Percentiles rank a stretch among this genome's conserved stretches.
Conservation (phyloP, 2,888 invertebrate genomes). For the Synergus umbraculus region DNA sequence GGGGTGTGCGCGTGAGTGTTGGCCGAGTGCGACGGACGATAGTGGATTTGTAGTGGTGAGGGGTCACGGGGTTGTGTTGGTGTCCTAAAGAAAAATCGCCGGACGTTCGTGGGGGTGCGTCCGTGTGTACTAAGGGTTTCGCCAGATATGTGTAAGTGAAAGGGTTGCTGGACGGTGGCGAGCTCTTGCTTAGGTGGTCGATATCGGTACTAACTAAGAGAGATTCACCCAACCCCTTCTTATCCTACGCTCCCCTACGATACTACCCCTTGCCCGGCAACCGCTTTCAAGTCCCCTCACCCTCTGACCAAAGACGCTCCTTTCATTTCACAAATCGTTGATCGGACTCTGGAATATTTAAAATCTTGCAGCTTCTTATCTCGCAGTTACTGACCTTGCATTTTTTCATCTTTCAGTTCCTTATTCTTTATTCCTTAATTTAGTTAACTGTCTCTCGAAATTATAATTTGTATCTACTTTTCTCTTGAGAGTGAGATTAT, state of each 20-base stretch:
- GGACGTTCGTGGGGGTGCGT: conserved; percentile 56
- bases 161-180: conserved; percentile 77
- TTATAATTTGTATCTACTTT: no score
- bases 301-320: neutral
- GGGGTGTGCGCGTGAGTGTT: conserved; percentile 41
- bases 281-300: conserved; percentile 1
- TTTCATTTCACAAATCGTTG: neutral
- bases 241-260: conserved; percentile 51
- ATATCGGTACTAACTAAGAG: conserved; percentile 70
- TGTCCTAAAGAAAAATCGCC: conserved; percentile 74
- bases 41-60: conserved; percentile 63
- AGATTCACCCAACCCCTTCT: conserved; percentile 52
- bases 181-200: conserved; percentile 75
- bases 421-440: no score
- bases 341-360: neutral
- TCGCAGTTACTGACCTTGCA: no score
- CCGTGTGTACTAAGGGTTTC: conserved; percentile 71
- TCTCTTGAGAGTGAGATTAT: no score
- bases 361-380: neutral
- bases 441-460: no score
- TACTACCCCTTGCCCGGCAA: conserved; percentile 22
- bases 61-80: conserved; percentile 65
- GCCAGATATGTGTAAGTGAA: conserved; percentile 64
- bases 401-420: no score
- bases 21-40: conserved; percentile 61